Percentiles rank a stretch among this genome's conserved stretches.
Evolutionary conservation across 2,888 invertebrate genomes (phyloP).

Genomic region (Agrotis ipsilon): DNA sequence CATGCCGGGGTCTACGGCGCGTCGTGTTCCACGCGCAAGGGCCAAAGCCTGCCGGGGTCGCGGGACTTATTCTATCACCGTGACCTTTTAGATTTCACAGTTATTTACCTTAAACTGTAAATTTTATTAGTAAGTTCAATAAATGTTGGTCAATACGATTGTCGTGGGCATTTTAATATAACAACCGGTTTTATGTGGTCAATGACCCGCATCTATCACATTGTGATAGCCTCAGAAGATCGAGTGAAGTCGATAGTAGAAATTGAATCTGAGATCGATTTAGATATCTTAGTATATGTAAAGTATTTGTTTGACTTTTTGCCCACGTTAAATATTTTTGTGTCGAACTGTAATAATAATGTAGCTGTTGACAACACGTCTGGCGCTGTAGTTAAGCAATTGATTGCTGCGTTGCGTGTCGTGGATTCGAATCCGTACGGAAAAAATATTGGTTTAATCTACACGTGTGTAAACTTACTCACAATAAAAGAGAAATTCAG

Average conservation of each 20-base stretch:
- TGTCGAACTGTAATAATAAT: too few species aligned
- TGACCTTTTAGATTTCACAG: background rate
- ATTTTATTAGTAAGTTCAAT: background rate
- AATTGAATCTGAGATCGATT: conserved; percentile 4
- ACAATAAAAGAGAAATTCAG: too few species aligned
- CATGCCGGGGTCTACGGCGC: too few species aligned
- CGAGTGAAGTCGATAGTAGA: background rate
- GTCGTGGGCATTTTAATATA: background rate
- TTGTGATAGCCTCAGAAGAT: background rate
- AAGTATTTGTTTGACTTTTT: background rate
- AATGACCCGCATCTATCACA: background rate
- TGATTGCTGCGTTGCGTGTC: too few species aligned
- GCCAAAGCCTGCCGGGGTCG: too few species aligned
- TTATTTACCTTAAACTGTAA: background rate
- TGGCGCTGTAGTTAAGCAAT: too few species aligned
- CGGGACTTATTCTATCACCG: too few species aligned
- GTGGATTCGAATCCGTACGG: too few species aligned
- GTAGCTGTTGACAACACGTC: too few species aligned
- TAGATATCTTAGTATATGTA: background rate
- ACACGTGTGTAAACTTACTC: too few species aligned
- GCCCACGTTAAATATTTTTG: background rate
- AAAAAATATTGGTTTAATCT: too few species aligned
- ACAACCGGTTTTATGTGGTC: conserved; percentile 3
- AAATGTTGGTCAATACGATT: conserved; percentile 7
- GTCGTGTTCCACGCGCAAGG: too few species aligned